These are phyloP conservation scores for Protaetia brevitarsis DNA, from an alignment of 1,140 invertebrate species.

Conservation along the genomic window DNA sequence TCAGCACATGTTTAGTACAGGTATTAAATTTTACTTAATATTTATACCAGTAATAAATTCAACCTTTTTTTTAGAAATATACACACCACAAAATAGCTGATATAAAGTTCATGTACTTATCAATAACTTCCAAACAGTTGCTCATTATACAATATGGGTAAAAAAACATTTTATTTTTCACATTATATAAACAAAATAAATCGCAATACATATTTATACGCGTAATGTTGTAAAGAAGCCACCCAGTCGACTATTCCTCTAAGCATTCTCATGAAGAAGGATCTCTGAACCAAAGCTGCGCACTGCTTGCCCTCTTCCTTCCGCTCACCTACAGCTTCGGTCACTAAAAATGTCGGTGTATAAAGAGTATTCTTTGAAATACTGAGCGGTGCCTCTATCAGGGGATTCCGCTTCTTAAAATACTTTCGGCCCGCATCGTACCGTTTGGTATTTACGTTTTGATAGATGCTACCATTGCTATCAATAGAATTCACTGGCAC, in stretches of 20 bases:
- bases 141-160: not conserved
- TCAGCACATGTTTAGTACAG: too few species aligned
- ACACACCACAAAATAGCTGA: too few species aligned
- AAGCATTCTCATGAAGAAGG: not conserved
- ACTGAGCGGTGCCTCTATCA: not conserved
- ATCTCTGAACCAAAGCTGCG: not conserved
- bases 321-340: not conserved
- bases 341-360: not conserved
- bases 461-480: not conserved
- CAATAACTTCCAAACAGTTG: not conserved
- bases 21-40: too few species aligned
- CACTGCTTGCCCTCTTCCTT: not conserved
- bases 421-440: too few species aligned
- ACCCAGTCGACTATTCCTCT: not conserved
- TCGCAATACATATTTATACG: constrained; percentile 3
- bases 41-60: too few species aligned
- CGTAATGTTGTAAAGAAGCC: not conserved
- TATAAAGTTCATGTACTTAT: too few species aligned
- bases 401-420: not conserved
- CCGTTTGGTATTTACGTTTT: not conserved
- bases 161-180: not conserved
- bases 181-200: constrained; percentile 20
- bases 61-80: too few species aligned
- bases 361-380: not conserved
- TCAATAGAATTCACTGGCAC: not conserved